Evolutionary conservation across 2,888 invertebrate species (phyloP).

Genomic region (Creontiades dilutus): DNA sequence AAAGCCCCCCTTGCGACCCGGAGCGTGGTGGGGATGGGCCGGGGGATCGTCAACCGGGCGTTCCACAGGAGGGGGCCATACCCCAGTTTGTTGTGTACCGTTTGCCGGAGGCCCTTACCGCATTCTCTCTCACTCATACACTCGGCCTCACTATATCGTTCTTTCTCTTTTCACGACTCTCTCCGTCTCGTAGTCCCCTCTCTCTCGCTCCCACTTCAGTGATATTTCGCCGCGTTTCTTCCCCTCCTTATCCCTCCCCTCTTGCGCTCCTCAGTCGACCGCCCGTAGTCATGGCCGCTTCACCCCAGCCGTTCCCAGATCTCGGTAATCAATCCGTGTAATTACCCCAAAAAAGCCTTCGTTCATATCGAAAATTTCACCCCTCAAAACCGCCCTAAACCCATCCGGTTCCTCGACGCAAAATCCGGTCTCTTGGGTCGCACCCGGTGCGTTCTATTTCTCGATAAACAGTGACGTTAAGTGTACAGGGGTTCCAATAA

Average conservation of each 20-base stretch:
- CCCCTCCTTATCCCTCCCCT: slow-evolving; percentile 31
- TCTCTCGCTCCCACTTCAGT: slow-evolving; percentile 35
- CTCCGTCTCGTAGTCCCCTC: not conserved
- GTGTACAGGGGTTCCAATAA: slow-evolving; percentile 80
- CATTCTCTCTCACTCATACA: slow-evolving; percentile 12
- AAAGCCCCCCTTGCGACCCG: slow-evolving; percentile 15
- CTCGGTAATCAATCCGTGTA: not conserved
- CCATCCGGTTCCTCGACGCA: not conserved
- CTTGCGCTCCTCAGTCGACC: slow-evolving; percentile 41
- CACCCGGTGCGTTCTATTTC: not conserved
- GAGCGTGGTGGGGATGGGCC: slow-evolving; percentile 59
- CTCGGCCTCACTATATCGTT: not conserved
- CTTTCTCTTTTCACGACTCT: not conserved
- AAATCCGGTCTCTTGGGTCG: not conserved
- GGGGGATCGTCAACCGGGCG: slow-evolving; percentile 11
- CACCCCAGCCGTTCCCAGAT: slow-evolving; percentile 20
- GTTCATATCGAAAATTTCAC: not conserved
- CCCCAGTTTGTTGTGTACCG: slow-evolving; percentile 63
- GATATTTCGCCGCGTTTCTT: slow-evolving; percentile 38
- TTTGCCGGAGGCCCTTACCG: not conserved
- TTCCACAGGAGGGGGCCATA: not conserved
- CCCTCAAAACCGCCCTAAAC: slow-evolving; percentile 1
- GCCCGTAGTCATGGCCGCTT: slow-evolving; percentile 49
- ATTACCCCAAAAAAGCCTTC: not conserved
- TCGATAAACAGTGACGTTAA: slow-evolving; percentile 23